Percentiles rank a stretch among this genome's conserved stretches.
Conservation (phyloP, 2,797 vertebrate genomes). For the Amniataba percoides region DNA sequence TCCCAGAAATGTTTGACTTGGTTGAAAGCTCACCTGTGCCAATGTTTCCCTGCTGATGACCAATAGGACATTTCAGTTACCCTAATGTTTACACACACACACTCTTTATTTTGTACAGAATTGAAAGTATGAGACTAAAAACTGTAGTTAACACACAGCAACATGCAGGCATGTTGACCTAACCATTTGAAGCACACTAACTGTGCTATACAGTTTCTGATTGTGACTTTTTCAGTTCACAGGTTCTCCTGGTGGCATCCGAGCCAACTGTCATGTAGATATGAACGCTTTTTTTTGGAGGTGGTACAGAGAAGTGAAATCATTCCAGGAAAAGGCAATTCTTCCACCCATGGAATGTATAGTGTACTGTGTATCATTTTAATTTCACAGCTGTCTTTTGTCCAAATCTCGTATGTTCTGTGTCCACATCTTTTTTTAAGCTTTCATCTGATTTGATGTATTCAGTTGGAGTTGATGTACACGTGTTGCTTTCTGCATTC, state of each 20-base stretch:
- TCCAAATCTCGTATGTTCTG: slow-evolving; percentile 35
- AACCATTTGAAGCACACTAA: slow-evolving; percentile 44
- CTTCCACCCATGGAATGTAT: slow-evolving; percentile 39
- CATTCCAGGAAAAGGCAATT: slow-evolving; percentile 42
- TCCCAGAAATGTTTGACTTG: slow-evolving; percentile 50
- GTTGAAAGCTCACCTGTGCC: slow-evolving; percentile 83
- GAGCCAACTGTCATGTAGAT: slow-evolving; percentile 51
- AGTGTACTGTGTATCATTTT: slow-evolving; percentile 43
- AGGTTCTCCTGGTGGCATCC: slow-evolving; percentile 38
- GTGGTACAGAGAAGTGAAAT: slow-evolving; percentile 39
- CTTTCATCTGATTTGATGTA: slow-evolving; percentile 33
- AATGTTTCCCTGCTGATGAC: slow-evolving; percentile 80
- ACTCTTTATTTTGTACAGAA: slow-evolving; percentile 73
- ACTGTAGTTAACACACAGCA: slow-evolving; percentile 77
- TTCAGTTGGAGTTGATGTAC: slow-evolving; percentile 31
- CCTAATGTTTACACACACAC: slow-evolving; percentile 73
- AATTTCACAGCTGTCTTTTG: slow-evolving; percentile 39
- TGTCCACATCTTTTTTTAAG: slow-evolving; percentile 48
- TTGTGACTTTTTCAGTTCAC: slow-evolving; percentile 44
- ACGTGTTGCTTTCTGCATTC: slow-evolving; percentile 53
- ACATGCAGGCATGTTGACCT: slow-evolving; percentile 89
- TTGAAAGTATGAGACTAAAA: slow-evolving; percentile 63
- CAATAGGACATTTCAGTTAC: slow-evolving; percentile 64
- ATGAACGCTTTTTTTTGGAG: slow-evolving; percentile 51
- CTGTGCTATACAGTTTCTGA: slow-evolving; percentile 44